These are phyloP conservation scores for Callosobruchus maculatus DNA, from an alignment of 2,888 invertebrate species.

Conservation along the genomic window DNA sequence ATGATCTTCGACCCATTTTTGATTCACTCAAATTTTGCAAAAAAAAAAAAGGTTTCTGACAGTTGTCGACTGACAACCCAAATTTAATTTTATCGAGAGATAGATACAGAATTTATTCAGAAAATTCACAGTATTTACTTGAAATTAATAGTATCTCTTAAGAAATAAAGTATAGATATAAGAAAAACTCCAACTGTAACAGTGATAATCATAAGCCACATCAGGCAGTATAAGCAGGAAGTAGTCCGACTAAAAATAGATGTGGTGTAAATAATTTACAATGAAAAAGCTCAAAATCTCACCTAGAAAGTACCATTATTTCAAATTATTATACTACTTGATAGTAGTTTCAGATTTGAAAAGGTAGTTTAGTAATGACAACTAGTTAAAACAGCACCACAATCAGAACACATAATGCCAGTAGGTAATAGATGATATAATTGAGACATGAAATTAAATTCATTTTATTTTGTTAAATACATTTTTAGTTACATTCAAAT, in stretches of 20 bases:
- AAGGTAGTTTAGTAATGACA: background rate
- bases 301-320: background rate
- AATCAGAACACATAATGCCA: too few relatives aligned
- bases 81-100: background rate
- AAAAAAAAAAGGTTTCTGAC: background rate
- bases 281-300: background rate
- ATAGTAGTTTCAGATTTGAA: too few relatives aligned
- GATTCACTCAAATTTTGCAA: background rate
- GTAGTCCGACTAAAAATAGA: background rate
- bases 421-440: too few relatives aligned
- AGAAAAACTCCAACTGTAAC: background rate
- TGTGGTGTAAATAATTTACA: background rate
- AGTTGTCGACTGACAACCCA: background rate
- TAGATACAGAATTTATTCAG: too few relatives aligned
- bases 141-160: background rate
- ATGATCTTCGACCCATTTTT: conserved; percentile 14
- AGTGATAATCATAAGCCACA: background rate
- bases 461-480: background rate
- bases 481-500: background rate
- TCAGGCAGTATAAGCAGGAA: background rate
- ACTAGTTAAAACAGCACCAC: background rate
- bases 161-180: background rate
- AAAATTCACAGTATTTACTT: background rate
- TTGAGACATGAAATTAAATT: background rate
- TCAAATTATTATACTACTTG: background rate